phyloP scores from a whole-genome alignment of 2,888 invertebrate species.

The Phragmatobia fuliginosa region DNA sequence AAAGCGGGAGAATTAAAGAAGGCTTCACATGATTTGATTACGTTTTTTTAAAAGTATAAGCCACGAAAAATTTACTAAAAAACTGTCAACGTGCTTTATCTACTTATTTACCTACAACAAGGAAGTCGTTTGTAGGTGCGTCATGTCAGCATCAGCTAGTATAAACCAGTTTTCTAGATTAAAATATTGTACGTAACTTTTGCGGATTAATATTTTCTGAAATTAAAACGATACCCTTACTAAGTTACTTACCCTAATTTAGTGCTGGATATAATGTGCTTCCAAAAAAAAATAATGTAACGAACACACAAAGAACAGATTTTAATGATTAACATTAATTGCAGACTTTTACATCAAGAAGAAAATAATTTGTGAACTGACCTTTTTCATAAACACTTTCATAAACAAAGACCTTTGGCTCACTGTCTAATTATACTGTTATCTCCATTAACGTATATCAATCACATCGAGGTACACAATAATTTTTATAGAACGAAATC shows the following conservation, averaged over 20 bases:
- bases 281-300: not conserved
- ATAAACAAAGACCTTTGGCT: constrained; percentile 48
- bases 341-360: constrained; percentile 17
- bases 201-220: not conserved
- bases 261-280: constrained; percentile 15
- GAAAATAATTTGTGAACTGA: constrained; percentile 38
- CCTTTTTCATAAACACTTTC: constrained; percentile 42
- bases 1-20: not conserved
- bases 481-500: constrained; percentile 55
- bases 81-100: not conserved
- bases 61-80: not conserved
- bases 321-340: not conserved
- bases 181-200: constrained; percentile 2
- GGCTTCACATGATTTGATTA: not conserved
- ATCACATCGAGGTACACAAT: constrained; percentile 54
- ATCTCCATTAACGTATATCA: constrained; percentile 28
- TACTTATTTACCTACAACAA: constrained; percentile 40
- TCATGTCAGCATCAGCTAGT: not conserved
- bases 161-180: constrained; percentile 6
- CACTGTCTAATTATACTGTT: constrained; percentile 48
- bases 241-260: constrained; percentile 25
- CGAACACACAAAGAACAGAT: constrained; percentile 9
- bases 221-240: not conserved
- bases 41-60: not conserved
- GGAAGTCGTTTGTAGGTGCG: constrained; percentile 50